Conservation (phyloP, 1,140 invertebrate species). For the Bilobella aurantiaca region DNA sequence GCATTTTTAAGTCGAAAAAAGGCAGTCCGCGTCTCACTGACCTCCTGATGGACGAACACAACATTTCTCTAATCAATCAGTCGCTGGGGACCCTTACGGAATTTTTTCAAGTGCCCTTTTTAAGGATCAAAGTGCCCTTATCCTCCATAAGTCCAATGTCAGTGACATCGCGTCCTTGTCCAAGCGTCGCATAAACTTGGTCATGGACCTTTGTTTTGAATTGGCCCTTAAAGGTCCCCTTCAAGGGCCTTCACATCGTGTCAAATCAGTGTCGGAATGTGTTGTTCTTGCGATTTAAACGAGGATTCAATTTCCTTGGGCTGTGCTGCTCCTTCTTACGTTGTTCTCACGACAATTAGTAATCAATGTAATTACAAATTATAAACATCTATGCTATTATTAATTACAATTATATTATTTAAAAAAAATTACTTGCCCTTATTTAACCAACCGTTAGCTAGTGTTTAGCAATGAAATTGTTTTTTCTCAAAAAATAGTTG, state of each 20-base stretch:
- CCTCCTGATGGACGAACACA: constrained; percentile 95
- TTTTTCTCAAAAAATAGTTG: too few relatives aligned
- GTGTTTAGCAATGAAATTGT: too few relatives aligned
- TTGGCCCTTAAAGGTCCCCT: constrained; percentile 58
- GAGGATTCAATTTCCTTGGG: constrained; percentile 59
- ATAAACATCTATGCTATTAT: too few relatives aligned
- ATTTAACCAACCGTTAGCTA: too few relatives aligned
- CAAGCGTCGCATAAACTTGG: constrained; percentile 90
- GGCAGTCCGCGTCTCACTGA: constrained; percentile 91
- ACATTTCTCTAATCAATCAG: constrained; percentile 94
- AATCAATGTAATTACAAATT: too few relatives aligned
- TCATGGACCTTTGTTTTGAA: constrained; percentile 63
- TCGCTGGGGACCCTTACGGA: constrained; percentile 97
- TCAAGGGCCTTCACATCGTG: constrained; percentile 89
- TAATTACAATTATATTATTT: too few relatives aligned
- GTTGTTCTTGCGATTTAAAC: constrained; percentile 72
- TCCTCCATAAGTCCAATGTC: constrained; percentile 96
- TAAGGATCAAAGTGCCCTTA: constrained; percentile 97
- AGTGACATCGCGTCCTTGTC: constrained; percentile 95
- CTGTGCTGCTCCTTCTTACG: constrained; percentile 83
- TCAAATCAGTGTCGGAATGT: constrained; percentile 98
- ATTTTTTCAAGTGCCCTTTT: constrained; percentile 98
- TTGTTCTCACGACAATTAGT: constrained; percentile 57
- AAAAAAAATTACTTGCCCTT: too few relatives aligned
- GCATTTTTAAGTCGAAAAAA: constrained; percentile 98